Percentiles rank a stretch among this genome's conserved stretches.
Conservation (phyloP, 2,888 invertebrate genomes). For the Hypolimnas misippus region DNA sequence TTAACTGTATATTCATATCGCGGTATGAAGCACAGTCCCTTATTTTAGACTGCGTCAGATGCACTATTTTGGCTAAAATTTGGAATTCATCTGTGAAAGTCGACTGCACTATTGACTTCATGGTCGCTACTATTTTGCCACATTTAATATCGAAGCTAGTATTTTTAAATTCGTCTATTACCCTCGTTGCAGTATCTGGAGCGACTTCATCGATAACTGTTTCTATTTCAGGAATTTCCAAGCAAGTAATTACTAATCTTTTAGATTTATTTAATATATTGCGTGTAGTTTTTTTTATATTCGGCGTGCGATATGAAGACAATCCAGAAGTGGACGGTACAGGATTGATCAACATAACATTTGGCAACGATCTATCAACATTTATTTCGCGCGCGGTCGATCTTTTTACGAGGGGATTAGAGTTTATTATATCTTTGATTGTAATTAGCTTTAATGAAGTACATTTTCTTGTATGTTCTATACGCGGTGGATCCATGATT, state of each 20-base stretch:
- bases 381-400: not conserved
- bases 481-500: not conserved
- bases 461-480: slow-evolving; percentile 7
- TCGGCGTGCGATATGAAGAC: too few relatives aligned
- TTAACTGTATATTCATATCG: not conserved
- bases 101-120: not conserved
- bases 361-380: not conserved
- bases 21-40: not conserved
- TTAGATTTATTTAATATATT: not conserved
- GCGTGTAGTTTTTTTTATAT: too few relatives aligned
- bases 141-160: not conserved
- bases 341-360: not conserved
- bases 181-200: not conserved
- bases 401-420: not conserved
- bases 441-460: not conserved
- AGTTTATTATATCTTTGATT: not conserved
- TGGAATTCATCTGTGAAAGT: not conserved
- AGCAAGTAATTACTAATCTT: not conserved
- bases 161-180: not conserved
- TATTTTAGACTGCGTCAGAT: not conserved
- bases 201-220: not conserved
- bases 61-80: not conserved
- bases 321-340: not conserved
- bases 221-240: not conserved
- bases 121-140: not conserved